phyloP scores from a whole-genome alignment of 2,888 invertebrate genomes.

The Pammene fasciana region DNA sequence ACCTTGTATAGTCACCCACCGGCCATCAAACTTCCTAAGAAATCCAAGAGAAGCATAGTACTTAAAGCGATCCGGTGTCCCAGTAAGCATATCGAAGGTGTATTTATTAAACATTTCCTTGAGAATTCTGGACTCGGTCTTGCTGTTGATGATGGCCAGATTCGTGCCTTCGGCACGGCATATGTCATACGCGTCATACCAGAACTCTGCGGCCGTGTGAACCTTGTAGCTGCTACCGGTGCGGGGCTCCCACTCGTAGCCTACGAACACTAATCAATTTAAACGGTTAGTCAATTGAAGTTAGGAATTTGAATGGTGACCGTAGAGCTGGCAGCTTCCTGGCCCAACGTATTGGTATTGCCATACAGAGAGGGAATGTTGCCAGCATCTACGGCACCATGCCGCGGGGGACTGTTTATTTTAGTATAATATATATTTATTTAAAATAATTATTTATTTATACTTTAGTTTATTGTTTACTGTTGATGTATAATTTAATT shows the following conservation, averaged over 20 bases:
- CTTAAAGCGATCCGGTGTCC: neutral
- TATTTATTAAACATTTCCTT: neutral
- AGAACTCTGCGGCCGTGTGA: neutral
- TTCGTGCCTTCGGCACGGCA: neutral
- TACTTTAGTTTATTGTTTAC: too few species aligned
- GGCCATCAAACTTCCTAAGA: neutral
- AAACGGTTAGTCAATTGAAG: too few species aligned
- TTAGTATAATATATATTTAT: too few species aligned
- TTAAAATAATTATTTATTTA: too few species aligned
- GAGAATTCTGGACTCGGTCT: neutral
- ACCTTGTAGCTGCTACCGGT: constrained; percentile 13
- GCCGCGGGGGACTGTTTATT: too few species aligned
- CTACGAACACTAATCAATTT: neutral
- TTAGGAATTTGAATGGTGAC: too few species aligned
- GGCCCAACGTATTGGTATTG: too few species aligned
- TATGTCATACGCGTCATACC: neutral
- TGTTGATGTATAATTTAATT: too few species aligned
- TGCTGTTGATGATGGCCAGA: constrained; percentile 18
- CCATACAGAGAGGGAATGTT: too few species aligned
- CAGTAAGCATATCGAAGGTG: neutral
- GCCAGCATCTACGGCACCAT: too few species aligned
- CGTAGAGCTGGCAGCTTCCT: too few species aligned
- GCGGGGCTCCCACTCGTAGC: neutral
- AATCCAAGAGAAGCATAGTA: neutral
- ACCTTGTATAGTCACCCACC: neutral